phyloP scores from a whole-genome alignment of 2,888 invertebrate species.

The Hofmannophila pseudospretella region DNA sequence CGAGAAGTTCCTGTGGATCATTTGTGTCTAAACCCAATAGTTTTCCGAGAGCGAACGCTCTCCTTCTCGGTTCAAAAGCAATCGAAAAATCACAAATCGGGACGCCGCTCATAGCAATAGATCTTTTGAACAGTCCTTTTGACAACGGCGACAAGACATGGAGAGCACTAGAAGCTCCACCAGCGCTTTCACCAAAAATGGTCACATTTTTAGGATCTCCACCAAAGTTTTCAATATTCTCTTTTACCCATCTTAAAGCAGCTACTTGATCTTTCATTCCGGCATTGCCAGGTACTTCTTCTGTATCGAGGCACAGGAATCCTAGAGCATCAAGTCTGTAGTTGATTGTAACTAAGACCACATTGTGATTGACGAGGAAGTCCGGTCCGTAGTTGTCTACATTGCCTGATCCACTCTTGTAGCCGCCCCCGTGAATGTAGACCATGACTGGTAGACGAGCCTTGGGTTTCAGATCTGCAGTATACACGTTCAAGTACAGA shows the following conservation, averaged over 20 bases:
- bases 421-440: constrained; percentile 45
- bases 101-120: constrained; percentile 44
- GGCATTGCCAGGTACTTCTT: constrained; percentile 78
- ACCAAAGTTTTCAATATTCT: constrained; percentile 37
- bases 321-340: constrained; percentile 69
- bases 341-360: constrained; percentile 44
- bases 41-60: constrained; percentile 25
- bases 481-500: constrained; percentile 42
- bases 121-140: constrained; percentile 40
- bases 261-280: constrained; percentile 61
- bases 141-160: constrained; percentile 46
- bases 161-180: constrained; percentile 28
- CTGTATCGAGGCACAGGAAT: constrained; percentile 70
- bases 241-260: constrained; percentile 40
- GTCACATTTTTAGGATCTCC: constrained; percentile 39
- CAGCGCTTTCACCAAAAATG: constrained; percentile 46
- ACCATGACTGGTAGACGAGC: constrained; percentile 40
- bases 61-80: constrained; percentile 20
- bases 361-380: constrained; percentile 34
- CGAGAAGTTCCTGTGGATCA: constrained; percentile 23
- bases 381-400: constrained; percentile 37
- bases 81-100: constrained; percentile 26
- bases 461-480: constrained; percentile 24
- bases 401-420: constrained; percentile 37
- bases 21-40: constrained; percentile 24